Conservation (phyloP, 2,113 vertebrate genomes). For the Thermophis baileyi region DNA sequence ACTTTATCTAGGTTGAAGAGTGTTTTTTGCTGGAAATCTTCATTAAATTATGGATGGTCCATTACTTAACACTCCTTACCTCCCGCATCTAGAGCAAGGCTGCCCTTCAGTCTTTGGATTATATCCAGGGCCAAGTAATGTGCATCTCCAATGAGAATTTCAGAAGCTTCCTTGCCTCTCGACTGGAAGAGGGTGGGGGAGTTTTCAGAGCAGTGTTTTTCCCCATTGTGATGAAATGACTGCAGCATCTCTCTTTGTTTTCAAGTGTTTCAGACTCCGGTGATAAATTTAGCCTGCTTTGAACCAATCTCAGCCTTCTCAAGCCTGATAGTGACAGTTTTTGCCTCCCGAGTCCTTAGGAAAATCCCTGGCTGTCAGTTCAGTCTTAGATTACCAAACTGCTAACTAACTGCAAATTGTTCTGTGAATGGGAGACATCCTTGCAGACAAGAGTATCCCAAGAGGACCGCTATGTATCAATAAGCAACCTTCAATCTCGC, state of each 20-base stretch:
- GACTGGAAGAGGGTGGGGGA: background rate
- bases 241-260: background rate
- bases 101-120: background rate
- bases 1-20: background rate
- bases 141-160: background rate
- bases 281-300: background rate
- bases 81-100: background rate
- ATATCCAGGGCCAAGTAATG: background rate
- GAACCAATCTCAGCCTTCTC: background rate
- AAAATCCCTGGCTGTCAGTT: background rate
- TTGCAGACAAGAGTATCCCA: background rate
- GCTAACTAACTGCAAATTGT: background rate
- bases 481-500: background rate
- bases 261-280: background rate
- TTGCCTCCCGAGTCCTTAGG: background rate
- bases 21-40: background rate
- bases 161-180: background rate
- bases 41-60: constrained; percentile 13
- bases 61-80: background rate
- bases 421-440: background rate
- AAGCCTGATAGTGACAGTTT: background rate
- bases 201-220: background rate
- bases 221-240: background rate
- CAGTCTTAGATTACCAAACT: background rate
- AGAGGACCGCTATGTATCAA: background rate